Conservation (phyloP, 2,797 vertebrate genomes). For the Sebastes kiyomatsui region DNA sequence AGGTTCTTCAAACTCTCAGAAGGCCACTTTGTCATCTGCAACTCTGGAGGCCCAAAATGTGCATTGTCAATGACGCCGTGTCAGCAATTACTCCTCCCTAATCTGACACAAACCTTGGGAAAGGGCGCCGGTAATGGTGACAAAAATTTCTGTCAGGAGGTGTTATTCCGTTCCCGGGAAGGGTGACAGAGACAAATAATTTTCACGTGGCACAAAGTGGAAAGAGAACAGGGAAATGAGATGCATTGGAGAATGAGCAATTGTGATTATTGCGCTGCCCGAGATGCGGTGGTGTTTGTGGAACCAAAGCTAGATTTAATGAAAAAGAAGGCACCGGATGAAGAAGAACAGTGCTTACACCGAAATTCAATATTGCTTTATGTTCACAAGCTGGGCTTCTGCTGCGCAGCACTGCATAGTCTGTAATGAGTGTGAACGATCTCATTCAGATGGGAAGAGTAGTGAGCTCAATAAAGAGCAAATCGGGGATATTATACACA, state of each 20-base stretch:
- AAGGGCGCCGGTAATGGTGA: conserved; percentile 51
- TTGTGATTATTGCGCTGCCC: conserved; percentile 23
- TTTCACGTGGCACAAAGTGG: conserved; percentile 5
- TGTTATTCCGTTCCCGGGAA: conserved; percentile 24
- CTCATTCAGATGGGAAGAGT: conserved; percentile 35
- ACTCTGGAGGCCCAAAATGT: conserved; percentile 30
- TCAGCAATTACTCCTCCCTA: conserved; percentile 47
- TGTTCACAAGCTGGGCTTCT: conserved; percentile 19
- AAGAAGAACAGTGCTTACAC: conserved; percentile 30
- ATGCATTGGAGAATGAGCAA: conserved; percentile 37
- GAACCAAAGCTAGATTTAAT: conserved; percentile 44
- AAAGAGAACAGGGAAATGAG: conserved; percentile 42
- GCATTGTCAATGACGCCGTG: conserved; percentile 40
- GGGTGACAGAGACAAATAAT: conserved; percentile 27
- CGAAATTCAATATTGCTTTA: conserved; percentile 48
- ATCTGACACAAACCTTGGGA: conserved; percentile 60
- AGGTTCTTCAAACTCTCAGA: conserved; percentile 24
- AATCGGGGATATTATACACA: conserved; percentile 43
- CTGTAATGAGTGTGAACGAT: conserved; percentile 22
- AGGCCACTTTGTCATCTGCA: conserved; percentile 31
- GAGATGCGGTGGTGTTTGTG: neutral
- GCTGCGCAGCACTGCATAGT: neutral
- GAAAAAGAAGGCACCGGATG: conserved; percentile 20
- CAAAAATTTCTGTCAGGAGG: conserved; percentile 35
- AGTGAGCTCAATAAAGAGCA: conserved; percentile 48